phyloP scores from a whole-genome alignment of 2,113 vertebrate genomes.

The Macquaria australasica region DNA sequence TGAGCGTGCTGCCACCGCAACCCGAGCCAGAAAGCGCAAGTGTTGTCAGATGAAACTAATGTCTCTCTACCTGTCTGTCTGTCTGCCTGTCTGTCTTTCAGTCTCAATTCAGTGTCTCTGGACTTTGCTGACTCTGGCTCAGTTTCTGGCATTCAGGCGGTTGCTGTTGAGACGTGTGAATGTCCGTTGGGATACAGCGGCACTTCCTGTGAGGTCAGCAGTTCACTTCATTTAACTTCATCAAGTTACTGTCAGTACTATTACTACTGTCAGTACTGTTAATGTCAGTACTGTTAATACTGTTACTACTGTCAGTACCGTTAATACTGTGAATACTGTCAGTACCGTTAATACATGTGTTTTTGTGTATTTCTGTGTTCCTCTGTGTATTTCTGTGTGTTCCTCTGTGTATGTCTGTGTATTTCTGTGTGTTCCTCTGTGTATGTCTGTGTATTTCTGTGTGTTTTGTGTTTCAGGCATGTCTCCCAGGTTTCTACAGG shows the following conservation, averaged over 20 bases:
- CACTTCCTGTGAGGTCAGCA: conserved; percentile 93
- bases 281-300: not conserved
- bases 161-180: conserved; percentile 91
- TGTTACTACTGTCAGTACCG: no score
- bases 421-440: not conserved
- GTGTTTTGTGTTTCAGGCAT: conserved; percentile 39
- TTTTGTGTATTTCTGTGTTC: not conserved
- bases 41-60: no score
- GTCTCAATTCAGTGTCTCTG: conserved; percentile 88
- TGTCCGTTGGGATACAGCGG: conserved; percentile 94
- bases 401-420: not conserved
- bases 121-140: conserved; percentile 84
- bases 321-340: no score
- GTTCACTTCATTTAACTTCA: not conserved
- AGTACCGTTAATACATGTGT: not conserved
- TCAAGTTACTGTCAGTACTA: not conserved
- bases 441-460: not conserved
- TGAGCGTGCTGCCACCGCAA: no score
- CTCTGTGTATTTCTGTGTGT: not conserved
- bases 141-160: conserved; percentile 77
- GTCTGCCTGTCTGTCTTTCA: conserved; percentile 54
- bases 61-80: not conserved
- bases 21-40: no score
- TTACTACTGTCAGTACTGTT: no score
- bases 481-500: conserved; percentile 83